These are phyloP conservation scores for Trinectes maculatus DNA, from an alignment of 2,113 vertebrate genomes.

Conservation along the genomic window DNA sequence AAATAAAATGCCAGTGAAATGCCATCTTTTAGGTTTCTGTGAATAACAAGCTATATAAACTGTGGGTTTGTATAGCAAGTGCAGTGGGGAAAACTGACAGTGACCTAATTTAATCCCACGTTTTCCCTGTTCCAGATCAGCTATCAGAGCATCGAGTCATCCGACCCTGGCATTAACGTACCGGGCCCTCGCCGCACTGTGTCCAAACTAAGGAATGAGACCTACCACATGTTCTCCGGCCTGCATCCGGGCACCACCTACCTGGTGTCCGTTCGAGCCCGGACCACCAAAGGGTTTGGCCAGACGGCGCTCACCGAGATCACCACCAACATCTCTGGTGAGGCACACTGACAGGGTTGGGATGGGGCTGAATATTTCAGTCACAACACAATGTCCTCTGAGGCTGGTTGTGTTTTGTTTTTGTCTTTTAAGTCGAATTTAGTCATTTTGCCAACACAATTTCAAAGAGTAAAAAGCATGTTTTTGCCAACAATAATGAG, in stretches of 20 bases:
- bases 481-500: neutral
- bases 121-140: slow-evolving; percentile 84
- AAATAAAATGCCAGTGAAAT: slow-evolving; percentile 45
- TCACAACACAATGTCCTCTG: too few relatives aligned
- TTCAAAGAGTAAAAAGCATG: neutral
- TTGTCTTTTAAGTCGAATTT: neutral
- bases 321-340: slow-evolving; percentile 97
- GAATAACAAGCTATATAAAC: slow-evolving; percentile 10
- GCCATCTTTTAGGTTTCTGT: slow-evolving; percentile 25
- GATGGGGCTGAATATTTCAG: too few relatives aligned
- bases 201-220: slow-evolving; percentile 95
- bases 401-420: neutral
- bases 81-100: neutral
- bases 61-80: too few relatives aligned
- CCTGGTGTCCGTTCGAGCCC: slow-evolving; percentile 92
- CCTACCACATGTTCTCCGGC: slow-evolving; percentile 95
- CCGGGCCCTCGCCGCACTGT: slow-evolving; percentile 91
- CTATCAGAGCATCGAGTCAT: slow-evolving; percentile 96
- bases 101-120: neutral
- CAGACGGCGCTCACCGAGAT: slow-evolving; percentile 93
- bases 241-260: slow-evolving; percentile 96
- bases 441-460: neutral
- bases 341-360: too few relatives aligned
- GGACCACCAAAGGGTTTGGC: slow-evolving; percentile 93
- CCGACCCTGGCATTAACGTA: slow-evolving; percentile 90